These are phyloP conservation scores for Diphyllodes magnificus DNA, from an alignment of 2,113 vertebrate species.

Conservation along the genomic window DNA sequence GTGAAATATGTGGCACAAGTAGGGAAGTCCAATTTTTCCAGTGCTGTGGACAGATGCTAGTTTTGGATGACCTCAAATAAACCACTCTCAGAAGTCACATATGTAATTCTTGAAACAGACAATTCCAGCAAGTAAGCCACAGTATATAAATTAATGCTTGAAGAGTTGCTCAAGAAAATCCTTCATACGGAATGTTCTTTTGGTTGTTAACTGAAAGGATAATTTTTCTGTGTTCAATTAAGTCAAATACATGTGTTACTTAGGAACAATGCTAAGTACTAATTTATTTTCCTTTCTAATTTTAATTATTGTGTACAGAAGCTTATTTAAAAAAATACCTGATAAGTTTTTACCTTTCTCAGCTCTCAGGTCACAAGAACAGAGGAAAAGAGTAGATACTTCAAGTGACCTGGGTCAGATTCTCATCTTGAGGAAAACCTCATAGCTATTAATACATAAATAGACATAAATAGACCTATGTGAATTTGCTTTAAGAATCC, in stretches of 20 bases:
- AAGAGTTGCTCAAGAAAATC: background rate
- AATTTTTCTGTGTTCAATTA: background rate
- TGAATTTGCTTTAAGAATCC: background rate
- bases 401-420: background rate
- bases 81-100: background rate
- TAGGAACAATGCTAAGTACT: background rate
- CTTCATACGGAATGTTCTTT: background rate
- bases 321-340: background rate
- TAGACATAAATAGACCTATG: background rate
- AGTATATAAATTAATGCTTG: background rate
- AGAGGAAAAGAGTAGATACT: background rate
- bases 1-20: background rate
- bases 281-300: background rate
- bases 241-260: background rate
- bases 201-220: background rate
- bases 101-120: background rate
- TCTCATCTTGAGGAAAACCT: background rate
- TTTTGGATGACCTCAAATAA: background rate
- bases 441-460: background rate
- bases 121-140: background rate
- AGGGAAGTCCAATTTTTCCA: background rate
- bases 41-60: background rate
- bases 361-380: background rate
- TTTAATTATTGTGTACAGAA: background rate
- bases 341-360: background rate